Percentiles rank a stretch among this genome's conserved stretches.
Evolutionary conservation across 2,888 invertebrate genomes (phyloP).

Genomic region (Lepetodrilus schrolli): DNA sequence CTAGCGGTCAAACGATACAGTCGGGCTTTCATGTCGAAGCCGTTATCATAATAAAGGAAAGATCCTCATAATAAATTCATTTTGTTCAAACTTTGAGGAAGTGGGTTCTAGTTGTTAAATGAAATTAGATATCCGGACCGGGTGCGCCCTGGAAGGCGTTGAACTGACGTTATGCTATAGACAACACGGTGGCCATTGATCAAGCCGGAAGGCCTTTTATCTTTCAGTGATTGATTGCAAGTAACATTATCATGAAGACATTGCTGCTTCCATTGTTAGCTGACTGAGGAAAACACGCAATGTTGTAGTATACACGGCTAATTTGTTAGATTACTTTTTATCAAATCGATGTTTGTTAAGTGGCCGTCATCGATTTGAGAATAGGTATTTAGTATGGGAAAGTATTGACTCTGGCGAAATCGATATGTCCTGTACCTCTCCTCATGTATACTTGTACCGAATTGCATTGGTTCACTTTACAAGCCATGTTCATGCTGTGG

Average conservation of each 20-base stretch:
- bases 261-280: too few species aligned
- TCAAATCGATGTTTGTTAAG: neutral
- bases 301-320: too few species aligned
- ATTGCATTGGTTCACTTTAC: too few species aligned
- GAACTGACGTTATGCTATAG: neutral
- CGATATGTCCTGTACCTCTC: too few species aligned
- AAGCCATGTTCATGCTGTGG: too few species aligned
- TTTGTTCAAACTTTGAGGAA: neutral
- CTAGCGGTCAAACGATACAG: constrained; percentile 13
- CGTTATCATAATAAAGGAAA: neutral
- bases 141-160: neutral
- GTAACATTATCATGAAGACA: too few species aligned
- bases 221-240: too few species aligned
- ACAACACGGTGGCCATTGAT: neutral
- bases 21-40: neutral
- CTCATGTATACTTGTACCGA: too few species aligned
- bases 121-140: constrained; percentile 1
- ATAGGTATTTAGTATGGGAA: too few species aligned
- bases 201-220: neutral
- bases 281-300: too few species aligned
- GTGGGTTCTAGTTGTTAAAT: neutral
- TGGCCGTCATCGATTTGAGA: constrained; percentile 9
- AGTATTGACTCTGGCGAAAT: too few species aligned
- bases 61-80: neutral
- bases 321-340: neutral